phyloP scores from a whole-genome alignment of 2,888 invertebrate species.

The Strigamia maritima region DNA sequence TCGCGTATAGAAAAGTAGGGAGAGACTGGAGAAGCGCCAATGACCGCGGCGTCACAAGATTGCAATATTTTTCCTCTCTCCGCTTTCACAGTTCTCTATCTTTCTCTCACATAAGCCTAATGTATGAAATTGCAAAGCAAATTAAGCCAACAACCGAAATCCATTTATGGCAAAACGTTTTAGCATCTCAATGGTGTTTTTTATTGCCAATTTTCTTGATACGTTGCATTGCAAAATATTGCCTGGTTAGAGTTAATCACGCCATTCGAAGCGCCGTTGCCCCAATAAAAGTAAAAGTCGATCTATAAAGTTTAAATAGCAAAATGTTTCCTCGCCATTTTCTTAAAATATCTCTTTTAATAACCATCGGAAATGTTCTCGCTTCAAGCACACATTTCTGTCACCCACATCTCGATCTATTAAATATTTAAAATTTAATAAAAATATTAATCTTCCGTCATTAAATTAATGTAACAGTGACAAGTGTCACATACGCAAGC shows the following conservation, averaged over 20 bases:
- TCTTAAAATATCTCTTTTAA: neutral
- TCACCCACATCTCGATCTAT: too few relatives aligned
- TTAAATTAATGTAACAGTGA: neutral
- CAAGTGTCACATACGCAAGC: neutral
- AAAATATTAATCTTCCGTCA: too few relatives aligned
- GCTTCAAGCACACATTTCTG: too few relatives aligned
- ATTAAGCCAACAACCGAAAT: constrained; percentile 7
- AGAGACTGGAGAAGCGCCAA: neutral
- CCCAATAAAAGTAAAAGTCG: neutral
- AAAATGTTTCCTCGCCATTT: too few relatives aligned
- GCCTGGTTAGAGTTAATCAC: neutral
- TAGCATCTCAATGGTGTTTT: neutral
- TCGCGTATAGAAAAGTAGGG: neutral
- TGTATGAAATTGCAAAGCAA: neutral
- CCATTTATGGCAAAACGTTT: neutral
- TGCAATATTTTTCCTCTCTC: neutral
- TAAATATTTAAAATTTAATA: too few relatives aligned
- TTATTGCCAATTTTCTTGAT: neutral
- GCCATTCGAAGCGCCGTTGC: neutral
- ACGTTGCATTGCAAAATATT: neutral
- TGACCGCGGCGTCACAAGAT: neutral
- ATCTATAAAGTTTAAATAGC: neutral
- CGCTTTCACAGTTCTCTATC: neutral
- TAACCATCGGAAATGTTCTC: too few relatives aligned
- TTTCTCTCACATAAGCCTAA: neutral